Percentiles rank a stretch among this genome's conserved stretches.
These are phyloP conservation scores for Ochotona curzoniae DNA, from an alignment of 2,113 vertebrate species.

Conservation along the genomic window DNA sequence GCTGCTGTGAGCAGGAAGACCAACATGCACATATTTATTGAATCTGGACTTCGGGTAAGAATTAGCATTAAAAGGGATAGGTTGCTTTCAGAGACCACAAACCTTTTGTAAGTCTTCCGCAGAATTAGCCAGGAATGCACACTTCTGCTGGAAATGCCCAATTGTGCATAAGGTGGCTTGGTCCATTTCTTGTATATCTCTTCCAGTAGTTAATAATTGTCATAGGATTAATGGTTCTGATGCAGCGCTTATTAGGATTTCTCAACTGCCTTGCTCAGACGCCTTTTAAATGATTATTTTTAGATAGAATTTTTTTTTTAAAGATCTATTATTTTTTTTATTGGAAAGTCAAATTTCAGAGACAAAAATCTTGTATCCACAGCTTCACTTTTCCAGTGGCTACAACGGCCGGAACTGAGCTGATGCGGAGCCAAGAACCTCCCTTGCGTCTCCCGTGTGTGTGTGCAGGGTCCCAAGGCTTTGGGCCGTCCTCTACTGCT, in stretches of 20 bases:
- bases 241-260: background rate
- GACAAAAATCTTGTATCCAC: too few relatives aligned
- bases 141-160: background rate
- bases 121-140: background rate
- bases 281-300: background rate
- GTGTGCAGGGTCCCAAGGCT: too few relatives aligned
- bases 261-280: constrained; percentile 15
- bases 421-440: too few relatives aligned
- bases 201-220: background rate
- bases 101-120: background rate
- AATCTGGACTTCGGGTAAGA: constrained; percentile 94
- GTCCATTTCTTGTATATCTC: background rate
- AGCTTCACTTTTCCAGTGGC: too few relatives aligned
- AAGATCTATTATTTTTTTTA: too few relatives aligned
- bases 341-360: too few relatives aligned
- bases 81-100: background rate
- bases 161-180: background rate
- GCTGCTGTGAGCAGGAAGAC: constrained; percentile 92
- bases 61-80: background rate
- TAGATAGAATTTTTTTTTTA: background rate
- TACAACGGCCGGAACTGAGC: too few relatives aligned
- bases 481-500: too few relatives aligned
- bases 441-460: too few relatives aligned
- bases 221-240: constrained; percentile 19
- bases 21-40: constrained; percentile 95